Evolutionary conservation across 1,140 invertebrate genomes (phyloP), one percentile per base, ranked within the genome.

Genomic region (Psilanteris sp.): DNA sequence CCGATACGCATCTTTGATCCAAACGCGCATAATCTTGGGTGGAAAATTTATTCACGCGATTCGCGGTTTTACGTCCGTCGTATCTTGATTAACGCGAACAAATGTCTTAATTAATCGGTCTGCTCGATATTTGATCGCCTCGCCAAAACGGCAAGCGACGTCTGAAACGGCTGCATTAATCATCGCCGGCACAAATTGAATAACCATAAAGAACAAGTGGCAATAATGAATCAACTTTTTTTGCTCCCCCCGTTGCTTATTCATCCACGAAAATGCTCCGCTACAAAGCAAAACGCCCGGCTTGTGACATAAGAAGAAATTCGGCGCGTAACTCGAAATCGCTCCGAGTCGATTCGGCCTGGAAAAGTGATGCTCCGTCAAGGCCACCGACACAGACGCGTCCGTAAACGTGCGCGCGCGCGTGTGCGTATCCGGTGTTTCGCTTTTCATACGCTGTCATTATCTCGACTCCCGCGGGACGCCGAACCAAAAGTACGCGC

Each of bases 361-460:
- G 81, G 83, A 84, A 84, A 84, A 84, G 79, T 79, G 82, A 83
- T 82, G 78, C 70, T 52, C 43, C 78, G 77, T 79, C 81, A 84
- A 84, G 83, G 83, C 80, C 81, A 79, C 11, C 57, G 61, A 32
- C 74, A 67, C n/a, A 77, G 71, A 78, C 79, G 79, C 81, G 78
- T n/a, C n/a, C n/a, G n/a, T n/a, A n/a, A n/a, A n/a, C n/a, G n/a
- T n/a, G n/a, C n/a, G n/a, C n/a, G n/a, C n/a, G n/a, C n/a, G n/a
- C n/a, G 74, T 71, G 72, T 16, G 22, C 9, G 29, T 31, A 50
- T 57, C 39, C 37, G 31, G 18, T 43, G 46, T 66, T 24, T 52
- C 39, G 18, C 62, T 72, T 76, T 48, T 59, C 46, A n/a, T 20
- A 36, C 50, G 46, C 37, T 59, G 61, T 50, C 41, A 70, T 71